Conservation (phyloP, 2,113 vertebrate species). For the Hystrix brachyura region DNA sequence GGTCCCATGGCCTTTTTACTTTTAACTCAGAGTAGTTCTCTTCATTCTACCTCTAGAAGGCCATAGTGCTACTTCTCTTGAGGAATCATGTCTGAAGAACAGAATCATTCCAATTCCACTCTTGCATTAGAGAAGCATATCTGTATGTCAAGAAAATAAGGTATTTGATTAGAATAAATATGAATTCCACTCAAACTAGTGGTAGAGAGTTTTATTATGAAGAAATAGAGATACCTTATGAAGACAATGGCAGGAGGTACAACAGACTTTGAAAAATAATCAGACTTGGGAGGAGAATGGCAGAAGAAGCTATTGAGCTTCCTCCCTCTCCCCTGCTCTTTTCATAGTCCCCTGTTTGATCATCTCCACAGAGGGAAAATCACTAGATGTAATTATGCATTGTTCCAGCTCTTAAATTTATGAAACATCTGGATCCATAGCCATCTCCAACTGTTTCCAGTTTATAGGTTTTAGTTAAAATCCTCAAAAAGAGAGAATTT, state of each 20-base stretch:
- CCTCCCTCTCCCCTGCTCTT: rapidly evolving
- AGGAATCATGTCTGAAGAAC: conserved; percentile 17
- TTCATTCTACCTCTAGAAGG: neutral
- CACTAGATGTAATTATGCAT: neutral
- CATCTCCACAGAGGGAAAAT: neutral
- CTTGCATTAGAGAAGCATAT: neutral
- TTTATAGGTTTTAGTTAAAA: conserved; percentile 7
- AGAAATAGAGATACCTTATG: neutral
- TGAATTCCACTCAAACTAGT: neutral
- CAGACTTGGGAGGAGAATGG: neutral
- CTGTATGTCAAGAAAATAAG: neutral
- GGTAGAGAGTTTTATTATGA: neutral
- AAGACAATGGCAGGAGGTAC: neutral
- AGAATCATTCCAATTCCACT: neutral
- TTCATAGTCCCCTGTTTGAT: neutral
- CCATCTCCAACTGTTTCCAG: neutral
- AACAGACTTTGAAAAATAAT: neutral
- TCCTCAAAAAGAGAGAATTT: neutral
- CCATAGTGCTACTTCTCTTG: neutral
- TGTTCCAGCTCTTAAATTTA: neutral
- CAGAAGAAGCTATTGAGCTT: neutral
- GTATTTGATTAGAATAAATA: neutral
- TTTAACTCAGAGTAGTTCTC: neutral
- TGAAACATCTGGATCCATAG: neutral
- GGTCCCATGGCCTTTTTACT: neutral